A percentile compares a stretch with the other conserved stretches of the same genome.
Evolutionary conservation across 2,888 invertebrate species (phyloP).

Genomic region (Hartigia nigra): DNA sequence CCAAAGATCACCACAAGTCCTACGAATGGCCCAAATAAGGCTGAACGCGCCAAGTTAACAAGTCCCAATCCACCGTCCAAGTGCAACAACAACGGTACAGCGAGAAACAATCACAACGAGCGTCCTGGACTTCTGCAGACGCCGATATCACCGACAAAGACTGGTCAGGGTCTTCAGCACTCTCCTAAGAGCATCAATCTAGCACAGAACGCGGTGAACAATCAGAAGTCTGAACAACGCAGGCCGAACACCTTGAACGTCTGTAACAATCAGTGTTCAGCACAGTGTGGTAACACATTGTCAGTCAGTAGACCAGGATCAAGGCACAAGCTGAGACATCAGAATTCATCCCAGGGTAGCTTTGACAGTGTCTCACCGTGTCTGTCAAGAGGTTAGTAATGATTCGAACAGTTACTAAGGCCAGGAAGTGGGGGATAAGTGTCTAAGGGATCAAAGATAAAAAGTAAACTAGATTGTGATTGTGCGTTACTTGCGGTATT

Average conservation of each 20-base stretch:
- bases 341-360: constrained; percentile 66
- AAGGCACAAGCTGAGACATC: constrained; percentile 63
- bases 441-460: not conserved
- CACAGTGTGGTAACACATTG: constrained; percentile 53
- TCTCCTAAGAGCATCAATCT: constrained; percentile 54
- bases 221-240: constrained; percentile 55
- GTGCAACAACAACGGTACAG: constrained; percentile 56
- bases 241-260: constrained; percentile 54
- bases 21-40: constrained; percentile 46
- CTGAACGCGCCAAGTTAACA: constrained; percentile 39
- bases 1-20: constrained; percentile 53
- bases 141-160: constrained; percentile 60
- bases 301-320: constrained; percentile 55
- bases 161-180: constrained; percentile 49
- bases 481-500: constrained; percentile 9
- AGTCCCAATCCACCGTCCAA: constrained; percentile 36
- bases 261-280: constrained; percentile 58
- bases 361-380: constrained; percentile 65
- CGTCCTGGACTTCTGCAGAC: constrained; percentile 58
- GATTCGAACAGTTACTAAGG: not conserved
- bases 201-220: constrained; percentile 48
- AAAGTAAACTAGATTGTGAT: constrained; percentile 6
- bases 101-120: constrained; percentile 52
- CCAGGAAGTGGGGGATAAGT: not conserved
- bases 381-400: constrained; percentile 67